Percentiles rank a stretch among this genome's conserved stretches.
Conservation (phyloP, 53 echinoderm and acorn worm species). For the Echinarachnius parma region DNA sequence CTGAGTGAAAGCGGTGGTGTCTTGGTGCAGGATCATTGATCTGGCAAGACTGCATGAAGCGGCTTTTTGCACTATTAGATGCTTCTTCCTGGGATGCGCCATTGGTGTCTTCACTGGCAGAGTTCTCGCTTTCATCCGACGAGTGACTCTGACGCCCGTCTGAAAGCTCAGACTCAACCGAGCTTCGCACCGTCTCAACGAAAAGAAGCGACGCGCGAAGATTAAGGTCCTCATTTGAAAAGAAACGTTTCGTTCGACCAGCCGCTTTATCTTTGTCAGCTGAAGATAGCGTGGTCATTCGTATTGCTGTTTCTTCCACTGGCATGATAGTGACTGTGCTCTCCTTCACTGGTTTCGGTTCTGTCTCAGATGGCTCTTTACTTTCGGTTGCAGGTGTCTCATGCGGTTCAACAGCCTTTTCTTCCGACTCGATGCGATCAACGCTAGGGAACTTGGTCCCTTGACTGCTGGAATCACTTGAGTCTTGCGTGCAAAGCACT, state of each 20-base stretch:
- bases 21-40: slow-evolving; percentile 17
- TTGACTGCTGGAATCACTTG: slow-evolving; percentile 60
- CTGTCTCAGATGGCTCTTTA: slow-evolving; percentile 35
- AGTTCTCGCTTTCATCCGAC: slow-evolving; percentile 61
- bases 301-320: slow-evolving; percentile 14
- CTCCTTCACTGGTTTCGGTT: slow-evolving; percentile 14
- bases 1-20: slow-evolving; percentile 27
- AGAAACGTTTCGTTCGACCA: slow-evolving; percentile 53
- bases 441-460: slow-evolving; percentile 38
- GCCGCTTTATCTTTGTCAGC: slow-evolving; percentile 1
- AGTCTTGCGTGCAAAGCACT: slow-evolving; percentile 87
- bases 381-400: slow-evolving; percentile 16
- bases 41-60: slow-evolving; percentile 80
- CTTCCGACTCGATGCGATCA: slow-evolving; percentile 28
- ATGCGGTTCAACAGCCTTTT: slow-evolving; percentile 20
- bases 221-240: slow-evolving; percentile 63
- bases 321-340: slow-evolving; percentile 4
- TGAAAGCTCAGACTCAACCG: slow-evolving; percentile 71
- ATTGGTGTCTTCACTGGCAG: slow-evolving; percentile 49
- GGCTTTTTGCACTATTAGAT: slow-evolving; percentile 74
- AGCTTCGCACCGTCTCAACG: slow-evolving; percentile 74
- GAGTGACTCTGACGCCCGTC: slow-evolving; percentile 52
- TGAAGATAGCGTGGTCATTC: slow-evolving; percentile 24
- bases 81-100: slow-evolving; percentile 19
- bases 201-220: slow-evolving; percentile 74